A percentile compares a stretch with the other conserved stretches of the same genome.
These are phyloP conservation scores for Sebastes oblongus DNA, from an alignment of 2,797 vertebrate genomes.

Conservation along the genomic window DNA sequence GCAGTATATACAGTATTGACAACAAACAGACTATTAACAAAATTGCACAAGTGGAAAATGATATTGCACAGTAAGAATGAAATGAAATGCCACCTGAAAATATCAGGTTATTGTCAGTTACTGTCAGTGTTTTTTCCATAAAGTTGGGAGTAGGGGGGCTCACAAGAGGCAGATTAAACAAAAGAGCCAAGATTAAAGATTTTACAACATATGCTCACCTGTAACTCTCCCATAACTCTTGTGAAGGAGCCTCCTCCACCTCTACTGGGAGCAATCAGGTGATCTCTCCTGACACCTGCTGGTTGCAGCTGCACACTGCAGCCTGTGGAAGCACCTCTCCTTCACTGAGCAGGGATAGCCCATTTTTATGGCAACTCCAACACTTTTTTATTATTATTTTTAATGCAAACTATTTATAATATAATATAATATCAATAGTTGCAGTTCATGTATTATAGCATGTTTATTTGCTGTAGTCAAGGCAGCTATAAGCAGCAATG, in stretches of 20 bases:
- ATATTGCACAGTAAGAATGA: no score
- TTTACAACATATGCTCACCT: not conserved
- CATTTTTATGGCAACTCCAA: rapidly evolving
- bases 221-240: not conserved
- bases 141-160: not conserved
- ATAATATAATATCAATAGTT: no score
- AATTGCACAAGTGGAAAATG: no score
- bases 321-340: not conserved
- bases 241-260: not conserved
- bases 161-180: not conserved
- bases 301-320: conserved; percentile 32
- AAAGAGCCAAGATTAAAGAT: not conserved
- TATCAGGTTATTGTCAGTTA: not conserved
- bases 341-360: not conserved
- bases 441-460: not conserved
- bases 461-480: not conserved
- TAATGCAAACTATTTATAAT: not conserved
- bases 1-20: no score
- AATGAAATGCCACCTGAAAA: no score
- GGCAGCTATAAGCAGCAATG: conserved; percentile 30
- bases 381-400: no score
- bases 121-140: not conserved
- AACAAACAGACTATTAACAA: no score
- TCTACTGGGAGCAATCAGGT: not conserved
- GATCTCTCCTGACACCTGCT: conserved; percentile 55